Base-by-base conservation (phyloP, 2,888 invertebrate genomes). In the Gymnocheta viridis region DNA sequence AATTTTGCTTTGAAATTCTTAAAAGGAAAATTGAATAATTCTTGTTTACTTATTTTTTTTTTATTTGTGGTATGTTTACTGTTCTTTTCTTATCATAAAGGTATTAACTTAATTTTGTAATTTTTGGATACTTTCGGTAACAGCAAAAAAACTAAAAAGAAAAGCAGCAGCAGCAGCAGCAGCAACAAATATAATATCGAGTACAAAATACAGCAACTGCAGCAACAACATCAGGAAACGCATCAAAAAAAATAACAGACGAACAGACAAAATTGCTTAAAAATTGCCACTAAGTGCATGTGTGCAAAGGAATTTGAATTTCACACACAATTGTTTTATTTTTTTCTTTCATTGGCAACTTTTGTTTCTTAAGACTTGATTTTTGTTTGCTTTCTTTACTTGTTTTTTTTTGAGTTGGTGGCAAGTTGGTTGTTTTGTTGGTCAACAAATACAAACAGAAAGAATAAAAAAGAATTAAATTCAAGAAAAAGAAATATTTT, bases 261-360 rank as follows among this genome's bases (percentile, higher is more conserved):
- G 67, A 79, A 80, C 79, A 81, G 82, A 82, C 73, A 76, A 82
- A 82, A 85, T 85, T 82, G 85, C 82, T 78, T 62, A 73, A 81
- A 81, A 84, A 84, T 84, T 84, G 84, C 84, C 84, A 84, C 84
- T 84, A 84, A 84, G 86, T 88, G 86, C 86, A 88, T 88, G 88
- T 88, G 88, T 88, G 88, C 87, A 86, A 83, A 87, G 88, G 88
- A 88, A 88, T 88, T 88, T 88, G 88, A 88, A 88, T 88, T 88
- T 88, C 88, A 88, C 88, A 88, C 88, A 88, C 87, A 87, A 84
- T 87, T 82, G 85, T 87, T 64, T 58, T 76, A 66, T 64, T 58
- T 35, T 41, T 41, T 69, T 69, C 5, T 47, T 79, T 24, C n/a
- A 7, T 19, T 69, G 19, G 49, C 44, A 69, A 69, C 38, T 78